phyloP scores from a whole-genome alignment of 2,888 invertebrate genomes.

The Cantharis rustica region DNA sequence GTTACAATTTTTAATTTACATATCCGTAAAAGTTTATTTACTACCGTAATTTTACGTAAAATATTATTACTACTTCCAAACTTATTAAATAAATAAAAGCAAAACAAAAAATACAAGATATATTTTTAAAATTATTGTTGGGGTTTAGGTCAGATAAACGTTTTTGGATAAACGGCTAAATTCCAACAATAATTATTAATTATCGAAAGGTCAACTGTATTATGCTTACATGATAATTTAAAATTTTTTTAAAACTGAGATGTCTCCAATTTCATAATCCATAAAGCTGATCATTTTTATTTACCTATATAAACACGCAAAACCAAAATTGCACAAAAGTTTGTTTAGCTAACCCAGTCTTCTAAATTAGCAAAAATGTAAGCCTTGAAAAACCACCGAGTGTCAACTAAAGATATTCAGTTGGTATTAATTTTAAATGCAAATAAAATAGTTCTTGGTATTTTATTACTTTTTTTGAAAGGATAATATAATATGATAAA shows the following conservation, averaged over 20 bases:
- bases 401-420: neutral
- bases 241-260: neutral
- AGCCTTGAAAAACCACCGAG: neutral
- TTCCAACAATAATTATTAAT: neutral
- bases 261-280: neutral
- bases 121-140: neutral
- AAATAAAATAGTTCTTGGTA: neutral
- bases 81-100: too few species aligned
- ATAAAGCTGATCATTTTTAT: neutral
- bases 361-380: neutral
- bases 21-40: neutral
- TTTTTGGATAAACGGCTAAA: neutral
- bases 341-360: neutral
- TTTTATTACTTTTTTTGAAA: neutral
- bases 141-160: too few species aligned
- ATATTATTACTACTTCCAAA: neutral
- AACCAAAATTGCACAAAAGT: neutral
- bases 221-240: too few species aligned
- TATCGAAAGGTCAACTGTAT: neutral
- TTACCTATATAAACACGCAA: neutral
- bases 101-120: too few species aligned
- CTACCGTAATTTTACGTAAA: neutral
- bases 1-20: neutral
- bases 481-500: too few species aligned
- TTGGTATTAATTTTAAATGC: neutral